phyloP scores from a whole-genome alignment of 2,797 vertebrate species.

The Petrocephalus sullivani region DNA sequence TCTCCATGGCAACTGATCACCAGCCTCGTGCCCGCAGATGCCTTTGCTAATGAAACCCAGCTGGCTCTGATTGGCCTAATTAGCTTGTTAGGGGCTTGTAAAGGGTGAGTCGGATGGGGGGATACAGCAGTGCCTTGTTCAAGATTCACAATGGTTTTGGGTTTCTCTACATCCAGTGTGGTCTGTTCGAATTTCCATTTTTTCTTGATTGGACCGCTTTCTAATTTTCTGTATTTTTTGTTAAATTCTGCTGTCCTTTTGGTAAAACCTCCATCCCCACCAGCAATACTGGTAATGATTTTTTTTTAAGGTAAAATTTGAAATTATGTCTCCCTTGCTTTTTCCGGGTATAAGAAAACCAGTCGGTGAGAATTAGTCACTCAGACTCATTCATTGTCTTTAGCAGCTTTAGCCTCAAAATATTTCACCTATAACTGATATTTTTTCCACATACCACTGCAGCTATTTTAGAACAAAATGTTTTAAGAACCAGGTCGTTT shows the following conservation, averaged over 20 bases:
- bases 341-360: neutral
- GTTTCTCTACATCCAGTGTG: neutral
- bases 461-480: neutral
- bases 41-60: conserved; percentile 9
- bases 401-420: neutral
- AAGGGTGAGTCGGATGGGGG: neutral
- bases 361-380: neutral
- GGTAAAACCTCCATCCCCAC: neutral
- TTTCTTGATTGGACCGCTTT: neutral
- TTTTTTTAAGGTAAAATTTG: neutral
- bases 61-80: conserved; percentile 5
- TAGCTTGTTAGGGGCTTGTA: neutral
- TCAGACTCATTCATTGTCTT: neutral
- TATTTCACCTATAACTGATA: too few relatives aligned
- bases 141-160: neutral
- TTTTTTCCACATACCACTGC: neutral
- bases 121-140: neutral
- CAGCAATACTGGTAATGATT: neutral
- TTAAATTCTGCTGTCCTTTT: neutral
- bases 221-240: neutral
- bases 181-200: neutral
- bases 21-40: neutral
- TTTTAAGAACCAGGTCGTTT: neutral
- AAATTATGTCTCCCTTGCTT: neutral
- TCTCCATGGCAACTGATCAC: conserved; percentile 9